A percentile compares a stretch with the other conserved stretches of the same genome.
Conservation (phyloP, 92 coral and sea anemone genomes). For the Epizoanthus rinbou region DNA sequence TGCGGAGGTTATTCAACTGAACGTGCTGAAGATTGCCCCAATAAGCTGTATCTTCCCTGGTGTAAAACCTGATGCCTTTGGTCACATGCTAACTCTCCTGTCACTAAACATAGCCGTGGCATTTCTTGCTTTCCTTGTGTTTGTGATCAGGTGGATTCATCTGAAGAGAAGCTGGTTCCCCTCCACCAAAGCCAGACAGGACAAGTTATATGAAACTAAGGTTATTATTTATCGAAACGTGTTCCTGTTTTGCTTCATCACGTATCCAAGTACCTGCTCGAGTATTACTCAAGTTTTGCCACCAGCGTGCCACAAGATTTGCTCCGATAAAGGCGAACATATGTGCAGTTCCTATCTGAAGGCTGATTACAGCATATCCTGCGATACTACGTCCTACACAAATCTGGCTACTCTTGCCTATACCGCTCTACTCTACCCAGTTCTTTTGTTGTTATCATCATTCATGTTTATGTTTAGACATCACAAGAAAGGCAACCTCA, state of each 20-base stretch:
- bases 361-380: slow-evolving; percentile 61
- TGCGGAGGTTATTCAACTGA: slow-evolving; percentile 65
- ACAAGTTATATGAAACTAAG: slow-evolving; percentile 18
- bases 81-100: slow-evolving; percentile 40
- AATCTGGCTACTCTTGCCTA: slow-evolving; percentile 47
- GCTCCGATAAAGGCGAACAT: slow-evolving; percentile 38
- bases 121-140: slow-evolving; percentile 27
- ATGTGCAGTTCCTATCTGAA: slow-evolving; percentile 60
- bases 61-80: slow-evolving; percentile 53
- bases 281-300: slow-evolving; percentile 59
- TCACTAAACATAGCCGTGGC: slow-evolving; percentile 40
- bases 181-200: slow-evolving; percentile 10
- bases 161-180: slow-evolving; percentile 5
- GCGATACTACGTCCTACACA: slow-evolving; percentile 51
- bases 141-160: slow-evolving; percentile 37
- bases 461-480: slow-evolving; percentile 37
- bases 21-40: slow-evolving; percentile 65
- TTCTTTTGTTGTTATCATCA: slow-evolving; percentile 22
- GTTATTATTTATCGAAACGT: slow-evolving; percentile 51
- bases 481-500: slow-evolving; percentile 26
- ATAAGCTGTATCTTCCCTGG: slow-evolving; percentile 53
- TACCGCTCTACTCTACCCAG: slow-evolving; percentile 32
- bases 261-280: slow-evolving; percentile 67
- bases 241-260: slow-evolving; percentile 58
- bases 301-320: slow-evolving; percentile 60